phyloP scores from a whole-genome alignment of 2,797 vertebrate genomes.

The Iguana delicatissima region DNA sequence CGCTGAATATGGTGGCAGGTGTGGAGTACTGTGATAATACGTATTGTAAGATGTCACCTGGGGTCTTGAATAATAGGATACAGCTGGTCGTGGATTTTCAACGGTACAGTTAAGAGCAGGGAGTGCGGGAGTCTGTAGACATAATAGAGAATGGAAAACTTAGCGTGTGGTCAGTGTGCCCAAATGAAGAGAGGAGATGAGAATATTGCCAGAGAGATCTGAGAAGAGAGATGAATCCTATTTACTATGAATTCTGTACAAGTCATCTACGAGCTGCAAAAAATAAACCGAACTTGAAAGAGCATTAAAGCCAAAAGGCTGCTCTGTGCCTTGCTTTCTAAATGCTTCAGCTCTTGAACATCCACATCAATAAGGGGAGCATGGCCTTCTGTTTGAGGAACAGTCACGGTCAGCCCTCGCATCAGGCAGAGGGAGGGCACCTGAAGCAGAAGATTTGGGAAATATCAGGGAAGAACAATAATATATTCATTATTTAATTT shows the following conservation, averaged over 20 bases:
- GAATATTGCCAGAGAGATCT: conserved; percentile 1
- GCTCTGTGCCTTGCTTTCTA: not conserved
- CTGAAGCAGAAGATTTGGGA: not conserved
- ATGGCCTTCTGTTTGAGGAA: not conserved
- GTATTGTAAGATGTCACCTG: conserved; percentile 87
- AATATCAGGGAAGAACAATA: no score
- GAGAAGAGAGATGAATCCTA: not conserved
- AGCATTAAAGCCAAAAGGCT: conserved; percentile 5
- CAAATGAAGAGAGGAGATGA: conserved; percentile 1
- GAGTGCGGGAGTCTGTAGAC: conserved; percentile 86
- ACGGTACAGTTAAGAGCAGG: conserved; percentile 89
- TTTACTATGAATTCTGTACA: not conserved
- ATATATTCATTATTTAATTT: no score
- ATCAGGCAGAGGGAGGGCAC: no score
- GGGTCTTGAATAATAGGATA: conserved; percentile 84
- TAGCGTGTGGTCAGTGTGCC: not conserved
- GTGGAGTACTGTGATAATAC: conserved; percentile 92
- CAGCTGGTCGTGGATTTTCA: conserved; percentile 86
- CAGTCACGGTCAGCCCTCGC: no score
- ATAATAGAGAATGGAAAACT: conserved; percentile 53
- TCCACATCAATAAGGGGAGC: not conserved
- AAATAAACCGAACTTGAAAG: not conserved
- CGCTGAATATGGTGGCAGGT: conserved; percentile 95
- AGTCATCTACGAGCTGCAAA: conserved; percentile 1
- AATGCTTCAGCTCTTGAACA: not conserved